Evolutionary conservation across 2,888 invertebrate genomes (phyloP).

Genomic region (Erebia epiphron): DNA sequence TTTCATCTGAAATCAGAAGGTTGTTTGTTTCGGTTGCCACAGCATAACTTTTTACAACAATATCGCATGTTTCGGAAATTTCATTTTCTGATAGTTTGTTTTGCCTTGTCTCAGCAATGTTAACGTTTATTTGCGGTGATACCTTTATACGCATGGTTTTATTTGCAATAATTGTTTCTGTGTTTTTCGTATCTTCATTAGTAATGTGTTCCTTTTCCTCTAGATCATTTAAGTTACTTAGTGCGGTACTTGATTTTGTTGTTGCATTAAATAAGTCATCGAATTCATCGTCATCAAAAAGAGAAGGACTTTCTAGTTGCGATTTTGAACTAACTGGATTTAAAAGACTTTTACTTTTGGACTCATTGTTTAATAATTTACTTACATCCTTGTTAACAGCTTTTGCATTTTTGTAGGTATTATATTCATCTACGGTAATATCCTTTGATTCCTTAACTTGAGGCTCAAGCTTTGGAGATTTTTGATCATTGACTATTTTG

Average conservation of each 20-base stretch:
- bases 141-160: constrained; percentile 21
- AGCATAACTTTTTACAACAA: background rate
- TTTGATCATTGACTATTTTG: constrained; percentile 22
- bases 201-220: constrained; percentile 22
- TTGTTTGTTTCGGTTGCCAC: background rate
- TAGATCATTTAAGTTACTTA: constrained; percentile 13
- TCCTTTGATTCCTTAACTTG: background rate
- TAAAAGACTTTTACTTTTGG: constrained; percentile 30
- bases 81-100: background rate
- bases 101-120: background rate
- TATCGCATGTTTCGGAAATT: background rate
- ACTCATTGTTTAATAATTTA: constrained; percentile 14
- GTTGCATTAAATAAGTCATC: constrained; percentile 38
- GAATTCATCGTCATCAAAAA: constrained; percentile 62
- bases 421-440: constrained; percentile 16
- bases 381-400: constrained; percentile 23
- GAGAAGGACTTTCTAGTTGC: constrained; percentile 31
- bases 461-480: background rate
- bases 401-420: constrained; percentile 9
- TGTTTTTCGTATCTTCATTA: constrained; percentile 24
- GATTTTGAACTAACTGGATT: constrained; percentile 19
- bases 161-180: constrained; percentile 17
- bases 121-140: background rate
- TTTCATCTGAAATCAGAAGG: background rate
- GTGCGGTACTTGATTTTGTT: constrained; percentile 18